These are phyloP conservation scores for Lasioglossum figueresi DNA, from an alignment of 2,888 invertebrate genomes.

Conservation along the genomic window DNA sequence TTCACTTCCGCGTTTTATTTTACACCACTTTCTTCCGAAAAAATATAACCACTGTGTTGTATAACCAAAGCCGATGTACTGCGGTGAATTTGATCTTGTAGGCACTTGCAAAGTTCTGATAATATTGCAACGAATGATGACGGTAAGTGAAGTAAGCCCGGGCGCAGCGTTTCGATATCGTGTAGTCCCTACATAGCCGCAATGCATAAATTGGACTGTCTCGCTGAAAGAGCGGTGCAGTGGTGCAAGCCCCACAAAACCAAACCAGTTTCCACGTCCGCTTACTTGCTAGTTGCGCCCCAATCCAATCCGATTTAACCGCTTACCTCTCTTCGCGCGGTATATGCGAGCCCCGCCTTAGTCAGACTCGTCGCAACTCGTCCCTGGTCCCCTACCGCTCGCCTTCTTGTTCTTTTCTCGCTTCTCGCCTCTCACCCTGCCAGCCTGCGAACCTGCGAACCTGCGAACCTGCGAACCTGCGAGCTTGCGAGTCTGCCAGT, in stretches of 20 bases:
- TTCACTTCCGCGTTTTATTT: conserved; percentile 43
- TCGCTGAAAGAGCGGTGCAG: conserved; percentile 82
- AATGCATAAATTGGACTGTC: conserved; percentile 84
- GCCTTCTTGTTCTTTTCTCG: neutral
- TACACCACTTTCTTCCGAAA: conserved; percentile 31
- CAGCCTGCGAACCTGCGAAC: neutral
- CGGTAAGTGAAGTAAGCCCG: conserved; percentile 76
- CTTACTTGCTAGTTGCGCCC: conserved; percentile 77
- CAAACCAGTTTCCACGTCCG: conserved; percentile 82
- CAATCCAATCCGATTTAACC: conserved; percentile 82
- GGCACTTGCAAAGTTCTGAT: conserved; percentile 79
- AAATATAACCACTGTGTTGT: conserved; percentile 54
- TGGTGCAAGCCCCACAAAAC: conserved; percentile 83
- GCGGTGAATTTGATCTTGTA: conserved; percentile 77
- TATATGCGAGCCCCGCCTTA: conserved; percentile 79
- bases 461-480: neutral
- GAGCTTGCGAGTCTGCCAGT: neutral
- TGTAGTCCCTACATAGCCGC: conserved; percentile 84
- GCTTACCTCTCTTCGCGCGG: conserved; percentile 79
- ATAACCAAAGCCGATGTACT: conserved; percentile 58
- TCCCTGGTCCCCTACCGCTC: conserved; percentile 28
- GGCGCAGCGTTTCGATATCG: conserved; percentile 79
- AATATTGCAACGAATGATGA: conserved; percentile 73
- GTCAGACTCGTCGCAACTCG: conserved; percentile 73
- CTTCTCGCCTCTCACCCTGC: neutral